These are phyloP conservation scores for Imbricaverruca yamaguchii DNA, from an alignment of 2,888 invertebrate species.

Conservation along the genomic window DNA sequence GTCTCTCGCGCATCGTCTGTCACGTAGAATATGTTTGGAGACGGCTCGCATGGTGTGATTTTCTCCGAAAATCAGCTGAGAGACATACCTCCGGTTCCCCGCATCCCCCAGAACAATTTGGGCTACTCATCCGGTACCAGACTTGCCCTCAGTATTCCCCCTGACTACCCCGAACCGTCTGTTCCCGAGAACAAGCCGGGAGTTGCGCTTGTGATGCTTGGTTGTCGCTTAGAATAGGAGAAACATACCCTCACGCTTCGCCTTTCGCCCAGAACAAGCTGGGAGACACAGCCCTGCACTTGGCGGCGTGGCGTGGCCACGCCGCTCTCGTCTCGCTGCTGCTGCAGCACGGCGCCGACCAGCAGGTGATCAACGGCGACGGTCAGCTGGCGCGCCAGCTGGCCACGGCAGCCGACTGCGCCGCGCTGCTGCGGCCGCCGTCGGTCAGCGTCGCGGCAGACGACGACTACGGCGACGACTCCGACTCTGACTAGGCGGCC, in stretches of 20 bases:
- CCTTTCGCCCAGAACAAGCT: conserved; percentile 51
- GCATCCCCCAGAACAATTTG: too few species aligned
- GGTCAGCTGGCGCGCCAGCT: not conserved
- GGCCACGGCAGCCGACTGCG: not conserved
- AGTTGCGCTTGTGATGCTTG: not conserved
- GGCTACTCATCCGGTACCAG: too few species aligned
- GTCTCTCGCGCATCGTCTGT: too few species aligned
- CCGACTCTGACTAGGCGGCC: too few species aligned
- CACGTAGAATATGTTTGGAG: too few species aligned
- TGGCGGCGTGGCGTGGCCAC: conserved; percentile 55
- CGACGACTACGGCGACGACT: not conserved
- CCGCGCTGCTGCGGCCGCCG: not conserved
- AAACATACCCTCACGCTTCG: not conserved
- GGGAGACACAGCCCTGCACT: conserved; percentile 57
- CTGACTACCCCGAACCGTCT: not conserved
- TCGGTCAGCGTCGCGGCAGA: not conserved
- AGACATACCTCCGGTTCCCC: too few species aligned
- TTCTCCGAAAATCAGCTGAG: too few species aligned
- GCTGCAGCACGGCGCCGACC: conserved; percentile 48
- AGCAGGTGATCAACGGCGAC: not conserved
- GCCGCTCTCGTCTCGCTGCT: conserved; percentile 49
- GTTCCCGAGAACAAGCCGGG: not conserved
- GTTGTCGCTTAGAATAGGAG: not conserved
- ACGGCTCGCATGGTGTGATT: too few species aligned
- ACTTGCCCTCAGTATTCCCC: not conserved